Evolutionary conservation across 64 coral and sea anemone species (phyloP), one percentile per base, ranked within the genome.

Genomic region (Dendrophyllia cribrosa): DNA sequence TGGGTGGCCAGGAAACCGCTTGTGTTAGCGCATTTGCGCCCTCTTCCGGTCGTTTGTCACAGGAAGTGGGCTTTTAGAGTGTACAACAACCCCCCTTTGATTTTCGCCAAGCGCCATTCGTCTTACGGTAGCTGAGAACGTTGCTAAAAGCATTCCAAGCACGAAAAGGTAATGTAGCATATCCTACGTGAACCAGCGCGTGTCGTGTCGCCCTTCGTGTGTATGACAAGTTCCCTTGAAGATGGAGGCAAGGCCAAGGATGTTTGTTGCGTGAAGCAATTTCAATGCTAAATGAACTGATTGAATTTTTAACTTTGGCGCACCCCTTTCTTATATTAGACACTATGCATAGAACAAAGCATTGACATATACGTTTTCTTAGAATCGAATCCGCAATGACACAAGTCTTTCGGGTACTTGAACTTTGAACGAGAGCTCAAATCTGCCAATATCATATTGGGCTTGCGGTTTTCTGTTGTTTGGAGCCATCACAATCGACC

Each of bases 11-110:
- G 44, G 60, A 84, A 67, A 84, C 47, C 80, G 17, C 80, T 84
- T 68, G 61, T 16, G 60, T 84, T 75, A 2, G 72, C 46, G 16
- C 14, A 50, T 52, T 50, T 48, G 16, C 72, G 44, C 72, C 45
- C 4, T 19, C 45, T 84, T 84, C 80, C 80, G 60, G 80, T 67
- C 80, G 20, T 84, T 84, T 50, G n/a, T 48, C n/a, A 84, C 61
- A n/a, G 80, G 61, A 66, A 84, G 60, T 67, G 62, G 58, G 80
- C 58, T 84, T 49, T 84, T 68, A 64, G 45, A 25, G n/a, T 43
- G 45, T 20, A 24, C 46, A 67, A 23, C 0, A 51, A 84, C 21
- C 7, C 8, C 6, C 16, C n/a, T 4, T 49, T 84, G 59, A 17
- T 84, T 46, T 4, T 22, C 34, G 53, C 11, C 23, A 73, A 73